Evolutionary conservation across 2,113 vertebrate genomes (phyloP), one percentile per base, ranked within the genome.

Genomic region (Athene cunicularia): DNA sequence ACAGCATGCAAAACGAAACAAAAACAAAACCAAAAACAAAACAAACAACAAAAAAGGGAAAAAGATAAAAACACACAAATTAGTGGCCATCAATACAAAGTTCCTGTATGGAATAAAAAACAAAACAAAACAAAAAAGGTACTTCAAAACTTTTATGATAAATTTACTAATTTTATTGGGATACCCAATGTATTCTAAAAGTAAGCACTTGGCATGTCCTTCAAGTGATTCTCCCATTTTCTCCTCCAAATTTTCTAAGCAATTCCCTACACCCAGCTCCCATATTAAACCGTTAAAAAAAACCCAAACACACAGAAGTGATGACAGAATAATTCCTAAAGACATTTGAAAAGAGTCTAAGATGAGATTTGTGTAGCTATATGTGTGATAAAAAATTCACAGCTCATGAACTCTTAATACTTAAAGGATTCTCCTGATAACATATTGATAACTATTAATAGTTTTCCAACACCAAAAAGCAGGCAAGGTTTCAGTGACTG

Each of bases 41-140:
- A 98, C 33, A 52, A 97, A 98, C 45, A 89, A 97, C 98, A 97
- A 97, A 98, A 98, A 95, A 96, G 97, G 88, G 67, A 95, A 96
- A 96, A 97, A 97, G 97, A 98, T 97, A 98, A 97, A 99, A 98
- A 99, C 98, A 99, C 98, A 98, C 97, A 98, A 98, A 98, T 99
- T 99, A 99, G 98, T 99, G 97, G 96, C 97, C 97, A 98, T 98
- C 97, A 87, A 97, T 98, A 97, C 97, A 93, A 98, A 97, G 86
- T 98, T 98, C 98, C 98, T 98, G 96, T 97, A 97, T 81, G 97
- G 97, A 98, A 98, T 97, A 98, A 77, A 97, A 98, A 96, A 30
- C 37, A 83, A 97, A 95, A 92, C 3, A 93, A 96, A 97, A 93
- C 45, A 98, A 97, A 97, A 97, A 98, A 95, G 67, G 96, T 94